Conservation (phyloP, 2,888 invertebrate genomes). For the Cancer borealis region DNA sequence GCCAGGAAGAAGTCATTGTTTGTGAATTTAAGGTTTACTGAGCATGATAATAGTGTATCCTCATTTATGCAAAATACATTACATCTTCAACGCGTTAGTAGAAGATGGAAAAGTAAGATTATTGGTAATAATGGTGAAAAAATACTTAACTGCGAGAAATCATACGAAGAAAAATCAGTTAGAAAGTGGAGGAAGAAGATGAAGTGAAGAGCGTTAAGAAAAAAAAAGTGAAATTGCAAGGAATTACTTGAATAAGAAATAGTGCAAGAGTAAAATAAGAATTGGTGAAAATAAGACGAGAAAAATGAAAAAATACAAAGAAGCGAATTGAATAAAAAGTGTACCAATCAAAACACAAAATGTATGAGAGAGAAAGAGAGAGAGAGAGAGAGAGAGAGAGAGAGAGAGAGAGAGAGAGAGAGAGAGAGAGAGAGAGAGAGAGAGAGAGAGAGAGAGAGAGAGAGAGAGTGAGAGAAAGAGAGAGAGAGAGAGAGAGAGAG, state of each 20-base stretch:
- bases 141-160: background rate
- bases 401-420: slow-evolving; percentile 37
- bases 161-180: background rate
- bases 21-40: background rate
- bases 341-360: background rate
- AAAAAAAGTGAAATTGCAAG: background rate
- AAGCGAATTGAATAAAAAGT: background rate
- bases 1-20: background rate
- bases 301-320: background rate
- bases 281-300: background rate
- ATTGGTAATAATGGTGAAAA: background rate
- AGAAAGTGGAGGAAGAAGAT: background rate
- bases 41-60: background rate
- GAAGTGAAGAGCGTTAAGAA: background rate
- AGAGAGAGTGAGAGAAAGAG: background rate
- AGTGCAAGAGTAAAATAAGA: background rate
- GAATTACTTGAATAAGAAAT: background rate
- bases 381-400: slow-evolving; percentile 40
- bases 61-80: background rate
- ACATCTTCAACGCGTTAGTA: background rate
- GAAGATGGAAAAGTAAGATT: background rate
- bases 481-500: slow-evolving; percentile 40
- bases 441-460: background rate
- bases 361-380: background rate
- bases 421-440: background rate